Evolutionary conservation across 2,797 vertebrate species (phyloP), one percentile per base, ranked within the genome.

Genomic region (Leptodactylus fallax): DNA sequence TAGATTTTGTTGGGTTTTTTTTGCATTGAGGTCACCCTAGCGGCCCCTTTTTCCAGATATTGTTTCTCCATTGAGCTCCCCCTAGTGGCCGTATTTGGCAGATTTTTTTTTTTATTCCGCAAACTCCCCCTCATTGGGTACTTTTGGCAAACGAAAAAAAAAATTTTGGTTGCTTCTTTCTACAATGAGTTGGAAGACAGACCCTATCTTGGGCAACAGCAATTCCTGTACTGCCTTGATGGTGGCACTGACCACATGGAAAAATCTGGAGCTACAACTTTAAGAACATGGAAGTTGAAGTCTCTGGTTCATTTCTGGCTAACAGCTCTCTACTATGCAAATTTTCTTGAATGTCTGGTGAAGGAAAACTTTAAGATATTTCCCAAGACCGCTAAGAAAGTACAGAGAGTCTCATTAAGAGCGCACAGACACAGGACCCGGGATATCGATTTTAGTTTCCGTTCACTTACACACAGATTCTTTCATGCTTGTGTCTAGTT

Each of bases 401-500:
- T 72, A 72, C 65, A 69, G 67, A 55, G 69, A 49, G 55, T 58
- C 71, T 61, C 56, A 60, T 74, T 84, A 56, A 58, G 65, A 55
- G 65, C 17, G 16, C 25, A 12, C 65, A 63, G 67, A 71, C 25
- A 36, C 23, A 45, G 69, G 72, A 58, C 83, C 27, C 27, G 19
- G 71, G 55, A 60, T 23, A 25, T 76, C 7, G 83, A 47, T 45
- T 49, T 13, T 49, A 76, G 69, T 60, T 85, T 77, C 83, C 83
- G 55, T 60, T 76, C 71, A 14, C 55, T 61, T 63, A 25, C 71
- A 85, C 83, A 85, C 83, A 76, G 45, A 61, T 85, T 51, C 71
- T 85, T 85, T 85, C 74, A 85, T 85, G 55, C 55, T 61, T 61
- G 27, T 61, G 71, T 85, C 83, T 69, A 85, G 83, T 63, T 85